phyloP scores from a whole-genome alignment of 1,140 invertebrate species.

The Acromyrmex echinatior region DNA sequence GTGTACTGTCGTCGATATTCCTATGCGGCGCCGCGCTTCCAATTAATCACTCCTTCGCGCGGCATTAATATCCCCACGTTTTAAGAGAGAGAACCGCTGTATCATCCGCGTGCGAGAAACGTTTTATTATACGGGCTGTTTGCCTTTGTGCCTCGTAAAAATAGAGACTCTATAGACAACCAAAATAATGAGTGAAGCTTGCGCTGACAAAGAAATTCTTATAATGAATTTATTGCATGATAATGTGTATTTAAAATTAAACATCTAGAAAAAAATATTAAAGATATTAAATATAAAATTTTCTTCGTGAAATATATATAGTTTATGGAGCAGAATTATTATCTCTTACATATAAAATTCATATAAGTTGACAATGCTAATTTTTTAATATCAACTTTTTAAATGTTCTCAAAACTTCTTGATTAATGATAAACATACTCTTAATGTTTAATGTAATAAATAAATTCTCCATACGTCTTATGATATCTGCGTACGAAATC shows the following conservation, averaged over 20 bases:
- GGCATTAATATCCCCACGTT: slow-evolving; percentile 18
- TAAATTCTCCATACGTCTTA: neutral
- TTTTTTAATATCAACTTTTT: slow-evolving; percentile 18
- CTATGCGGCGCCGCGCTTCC: slow-evolving; percentile 1
- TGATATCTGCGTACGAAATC: neutral
- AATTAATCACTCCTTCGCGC: slow-evolving; percentile 43
- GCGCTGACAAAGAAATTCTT: neutral
- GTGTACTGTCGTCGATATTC: slow-evolving; percentile 39
- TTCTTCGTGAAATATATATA: neutral
- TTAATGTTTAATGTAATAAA: neutral
- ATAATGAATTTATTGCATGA: neutral
- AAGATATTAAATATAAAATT: neutral
- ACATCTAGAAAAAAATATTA: neutral
- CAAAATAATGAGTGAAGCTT: slow-evolving; percentile 18
- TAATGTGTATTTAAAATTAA: neutral
- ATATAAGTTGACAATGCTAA: neutral
- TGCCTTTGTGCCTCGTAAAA: neutral
- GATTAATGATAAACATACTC: neutral
- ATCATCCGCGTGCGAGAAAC: slow-evolving; percentile 15
- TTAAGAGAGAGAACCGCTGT: neutral
- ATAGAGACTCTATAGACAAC: neutral
- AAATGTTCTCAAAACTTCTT: neutral
- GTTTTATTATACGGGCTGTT: neutral
- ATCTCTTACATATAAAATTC: neutral
- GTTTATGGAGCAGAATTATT: neutral